Conservation (phyloP, 1,140 invertebrate species). For the Triops cancriformis region DNA sequence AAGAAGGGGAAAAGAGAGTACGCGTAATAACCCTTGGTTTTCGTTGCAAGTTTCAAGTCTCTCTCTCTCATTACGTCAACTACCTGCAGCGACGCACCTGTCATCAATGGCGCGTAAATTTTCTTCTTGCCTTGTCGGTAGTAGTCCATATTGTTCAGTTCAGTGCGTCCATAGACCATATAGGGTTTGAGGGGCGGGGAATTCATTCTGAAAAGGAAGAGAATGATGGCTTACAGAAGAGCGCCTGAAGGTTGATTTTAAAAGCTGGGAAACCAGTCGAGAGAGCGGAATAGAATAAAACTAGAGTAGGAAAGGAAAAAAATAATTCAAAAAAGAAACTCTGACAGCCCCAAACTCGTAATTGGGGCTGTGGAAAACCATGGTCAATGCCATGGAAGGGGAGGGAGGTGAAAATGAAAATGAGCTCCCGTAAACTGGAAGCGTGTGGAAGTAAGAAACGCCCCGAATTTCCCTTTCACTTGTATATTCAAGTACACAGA, state of each 20-base stretch:
- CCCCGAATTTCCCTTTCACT: conserved; percentile 5
- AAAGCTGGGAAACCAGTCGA: neutral
- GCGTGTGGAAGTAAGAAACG: conserved; percentile 4
- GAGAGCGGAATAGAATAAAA: neutral
- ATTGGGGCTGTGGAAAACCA: neutral
- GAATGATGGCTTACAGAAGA: too few species aligned
- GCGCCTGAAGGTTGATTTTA: too few species aligned
- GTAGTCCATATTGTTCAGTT: neutral
- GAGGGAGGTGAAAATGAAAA: neutral
- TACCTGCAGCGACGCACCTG: conserved; percentile 1
- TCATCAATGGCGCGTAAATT: neutral
- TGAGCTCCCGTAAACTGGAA: neutral
- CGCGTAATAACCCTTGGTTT: neutral
- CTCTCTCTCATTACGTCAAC: neutral
- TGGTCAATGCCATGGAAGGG: neutral
- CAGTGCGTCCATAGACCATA: neutral
- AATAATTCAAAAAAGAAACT: too few species aligned
- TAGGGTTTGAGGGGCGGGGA: neutral
- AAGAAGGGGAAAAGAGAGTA: neutral
- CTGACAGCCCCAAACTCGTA: neutral
- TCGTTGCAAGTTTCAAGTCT: neutral
- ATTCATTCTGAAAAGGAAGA: neutral
- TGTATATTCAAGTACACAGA: too few species aligned
- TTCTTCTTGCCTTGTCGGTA: neutral
- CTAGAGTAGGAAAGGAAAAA: neutral